These are phyloP conservation scores for Ovis aries DNA, from an alignment of 2,113 vertebrate species.

Conservation along the genomic window ARS-UI_Ramb_v3.0 NC_056070.1:40361001-40361500, in stretches of 20 bases:
- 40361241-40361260: background rate
- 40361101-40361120: background rate
- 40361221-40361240: background rate
- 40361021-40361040: background rate
- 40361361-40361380: background rate
- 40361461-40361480: background rate
- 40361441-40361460: background rate
- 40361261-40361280: background rate
- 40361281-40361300: background rate
- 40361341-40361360: background rate
- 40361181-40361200: background rate
- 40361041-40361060: background rate
- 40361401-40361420: background rate
- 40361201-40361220: background rate
- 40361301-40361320: background rate
- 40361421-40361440: too few relatives aligned
- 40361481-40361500: background rate
- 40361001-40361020: accelerated
- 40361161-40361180: background rate
- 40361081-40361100: background rate
- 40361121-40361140: background rate
- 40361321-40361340: background rate
- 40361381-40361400: background rate
- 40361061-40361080: background rate
- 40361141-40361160: background rate